Base-by-base conservation (phyloP, 1,140 invertebrate species). In the Acyrthosiphon pisum region DNA sequence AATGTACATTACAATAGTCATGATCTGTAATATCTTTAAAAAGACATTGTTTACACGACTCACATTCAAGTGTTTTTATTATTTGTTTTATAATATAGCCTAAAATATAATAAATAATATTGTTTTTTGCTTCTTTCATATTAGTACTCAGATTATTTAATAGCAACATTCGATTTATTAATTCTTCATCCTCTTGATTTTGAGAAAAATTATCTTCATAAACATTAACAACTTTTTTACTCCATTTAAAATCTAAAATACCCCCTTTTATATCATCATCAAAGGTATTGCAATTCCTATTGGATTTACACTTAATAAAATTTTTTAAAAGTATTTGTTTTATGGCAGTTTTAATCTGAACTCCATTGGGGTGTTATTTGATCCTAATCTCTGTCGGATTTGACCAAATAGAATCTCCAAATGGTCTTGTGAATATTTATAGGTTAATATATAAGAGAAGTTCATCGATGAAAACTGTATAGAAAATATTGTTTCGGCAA, bases 291-390 rank as follows among this genome's bases (percentile, higher is more conserved):
- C 86, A 88, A 41, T 90, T 90, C 8, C 22, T 35, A 30, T 90
- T 60, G 2, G 88, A 35, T 41, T 26, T 90, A 41, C 88, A 56
- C 2, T 56, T 90, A 23, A 41, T 56, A 41, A 23, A 56, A 56
- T 37, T 53, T 53, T 90, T 90, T 35, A 53, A 56, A 56, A 90
- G 50, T 56, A 56, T 56, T 90, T 90, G 88, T 56, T 90, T 90
- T 1, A 90, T 90, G 6, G 88, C 20, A 56, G n/a, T 90, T 90
- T 90, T 41, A 18, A 90, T 56, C 20, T 90, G 48, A 35, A 41
- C 20, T 23, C 56, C 88, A 56, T 90, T 56, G 88, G 50, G 1
- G 18, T 50, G 48, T 50, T 50, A 4, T 50, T 50, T 18, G 48
- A 18, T 18, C 48, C 18, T 50, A 90, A 90, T 26, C 88, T 56